A percentile compares a stretch with the other conserved stretches of the same genome.
Conservation (phyloP, 2,797 vertebrate species). For the Platalea minor region DNA sequence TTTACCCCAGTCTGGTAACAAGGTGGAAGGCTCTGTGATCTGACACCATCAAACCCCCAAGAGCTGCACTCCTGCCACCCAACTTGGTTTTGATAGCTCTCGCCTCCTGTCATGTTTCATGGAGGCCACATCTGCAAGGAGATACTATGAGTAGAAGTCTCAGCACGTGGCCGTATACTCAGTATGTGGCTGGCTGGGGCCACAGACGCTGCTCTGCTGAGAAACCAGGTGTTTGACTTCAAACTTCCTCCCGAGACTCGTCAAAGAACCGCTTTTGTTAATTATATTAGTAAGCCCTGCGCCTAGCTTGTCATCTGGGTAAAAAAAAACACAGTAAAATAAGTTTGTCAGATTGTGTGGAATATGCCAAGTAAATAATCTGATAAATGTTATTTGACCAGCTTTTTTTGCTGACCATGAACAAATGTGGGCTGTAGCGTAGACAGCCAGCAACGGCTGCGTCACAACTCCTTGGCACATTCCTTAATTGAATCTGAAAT, state of each 20-base stretch:
- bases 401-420: not conserved
- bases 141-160: not conserved
- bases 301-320: not conserved
- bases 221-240: not conserved
- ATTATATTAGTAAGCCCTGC: not conserved
- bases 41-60: not conserved
- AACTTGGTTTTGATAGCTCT: not conserved
- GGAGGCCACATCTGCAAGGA: not conserved
- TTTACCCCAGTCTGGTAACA: not conserved
- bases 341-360: not conserved
- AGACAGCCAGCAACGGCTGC: not conserved
- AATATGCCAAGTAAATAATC: not conserved
- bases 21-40: not conserved
- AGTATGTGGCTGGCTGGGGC: not conserved
- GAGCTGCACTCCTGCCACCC: not conserved
- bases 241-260: not conserved
- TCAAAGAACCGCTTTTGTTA: not conserved
- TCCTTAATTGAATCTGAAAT: not conserved
- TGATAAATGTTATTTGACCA: not conserved
- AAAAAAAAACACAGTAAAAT: not conserved
- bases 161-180: accelerated
- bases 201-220: not conserved
- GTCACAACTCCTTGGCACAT: not conserved
- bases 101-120: not conserved
- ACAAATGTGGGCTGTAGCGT: accelerated